Conservation (phyloP, 2,797 vertebrate species). For the Etheostoma perlongum region DNA sequence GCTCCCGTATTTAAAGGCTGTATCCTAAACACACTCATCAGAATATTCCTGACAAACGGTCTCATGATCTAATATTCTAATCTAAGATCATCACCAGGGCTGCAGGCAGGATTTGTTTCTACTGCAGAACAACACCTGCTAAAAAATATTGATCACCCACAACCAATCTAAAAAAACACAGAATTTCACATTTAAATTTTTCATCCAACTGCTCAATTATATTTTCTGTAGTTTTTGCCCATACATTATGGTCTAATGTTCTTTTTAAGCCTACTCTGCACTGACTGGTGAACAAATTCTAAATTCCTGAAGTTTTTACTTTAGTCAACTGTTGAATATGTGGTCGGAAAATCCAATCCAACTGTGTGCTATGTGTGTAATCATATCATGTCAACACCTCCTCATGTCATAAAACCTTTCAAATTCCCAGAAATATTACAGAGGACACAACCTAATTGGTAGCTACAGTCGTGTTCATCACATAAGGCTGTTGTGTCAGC, state of each 20-base stretch:
- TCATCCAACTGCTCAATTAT: not conserved
- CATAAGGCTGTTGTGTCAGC: not conserved
- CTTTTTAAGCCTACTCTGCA: too few relatives aligned
- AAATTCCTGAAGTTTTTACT: too few relatives aligned
- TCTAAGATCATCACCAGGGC: not conserved
- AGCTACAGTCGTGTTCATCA: not conserved
- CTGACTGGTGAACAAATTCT: too few relatives aligned
- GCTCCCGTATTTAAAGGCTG: not conserved
- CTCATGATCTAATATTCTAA: not conserved
- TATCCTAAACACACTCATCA: not conserved
- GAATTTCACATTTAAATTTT: not conserved
- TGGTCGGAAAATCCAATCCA: too few relatives aligned
- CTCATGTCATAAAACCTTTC: not conserved
- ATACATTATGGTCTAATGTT: not conserved
- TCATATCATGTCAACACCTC: too few relatives aligned
- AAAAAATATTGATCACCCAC: not conserved
- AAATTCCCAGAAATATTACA: not conserved
- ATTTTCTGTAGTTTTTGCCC: not conserved
- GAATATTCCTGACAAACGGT: not conserved
- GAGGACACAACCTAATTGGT: not conserved
- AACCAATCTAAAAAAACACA: not conserved
- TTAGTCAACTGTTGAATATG: too few relatives aligned
- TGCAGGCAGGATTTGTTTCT: not conserved
- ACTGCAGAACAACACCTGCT: too few relatives aligned
- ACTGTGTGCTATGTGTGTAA: too few relatives aligned